Evolutionary conservation across 2,113 vertebrate genomes (phyloP).

Genomic region (Odobenus rosmarus): DNA sequence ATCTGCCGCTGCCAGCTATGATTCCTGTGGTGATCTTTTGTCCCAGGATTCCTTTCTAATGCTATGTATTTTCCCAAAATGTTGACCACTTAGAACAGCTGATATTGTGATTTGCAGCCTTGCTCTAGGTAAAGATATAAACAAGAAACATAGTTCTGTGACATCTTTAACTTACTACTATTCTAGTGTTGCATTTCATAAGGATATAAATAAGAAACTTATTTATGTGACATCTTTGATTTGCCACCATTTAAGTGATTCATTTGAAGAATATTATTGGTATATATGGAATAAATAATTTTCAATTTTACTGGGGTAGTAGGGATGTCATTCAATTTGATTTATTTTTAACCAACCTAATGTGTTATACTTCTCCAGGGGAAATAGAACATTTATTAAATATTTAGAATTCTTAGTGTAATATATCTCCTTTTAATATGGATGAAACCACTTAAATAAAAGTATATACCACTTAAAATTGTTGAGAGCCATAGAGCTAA

Average conservation of each 20-base stretch:
- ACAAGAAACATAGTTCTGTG: background rate
- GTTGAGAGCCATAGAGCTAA: background rate
- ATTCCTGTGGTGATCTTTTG: background rate
- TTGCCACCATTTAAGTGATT: background rate
- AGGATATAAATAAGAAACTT: constrained; percentile 22
- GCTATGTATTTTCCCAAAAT: background rate
- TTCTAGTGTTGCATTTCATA: background rate
- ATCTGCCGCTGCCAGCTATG: background rate
- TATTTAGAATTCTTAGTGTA: background rate
- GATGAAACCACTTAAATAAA: background rate
- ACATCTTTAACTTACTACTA: background rate
- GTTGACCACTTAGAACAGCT: background rate
- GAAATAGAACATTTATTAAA: background rate
- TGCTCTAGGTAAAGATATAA: background rate
- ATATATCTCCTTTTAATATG: background rate
- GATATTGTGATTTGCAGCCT: background rate
- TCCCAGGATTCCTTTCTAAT: background rate
- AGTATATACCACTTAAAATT: background rate
- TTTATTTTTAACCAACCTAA: constrained; percentile 3
- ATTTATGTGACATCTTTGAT: constrained; percentile 8
- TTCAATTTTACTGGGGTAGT: background rate
- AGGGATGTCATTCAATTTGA: background rate
- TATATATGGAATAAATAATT: background rate
- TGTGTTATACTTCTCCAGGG: background rate
- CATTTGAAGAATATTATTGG: constrained; percentile 10